Percentiles rank a stretch among this genome's conserved stretches.
Conservation (phyloP, 2,113 vertebrate species). For the Aspidoscelis tigris region DNA sequence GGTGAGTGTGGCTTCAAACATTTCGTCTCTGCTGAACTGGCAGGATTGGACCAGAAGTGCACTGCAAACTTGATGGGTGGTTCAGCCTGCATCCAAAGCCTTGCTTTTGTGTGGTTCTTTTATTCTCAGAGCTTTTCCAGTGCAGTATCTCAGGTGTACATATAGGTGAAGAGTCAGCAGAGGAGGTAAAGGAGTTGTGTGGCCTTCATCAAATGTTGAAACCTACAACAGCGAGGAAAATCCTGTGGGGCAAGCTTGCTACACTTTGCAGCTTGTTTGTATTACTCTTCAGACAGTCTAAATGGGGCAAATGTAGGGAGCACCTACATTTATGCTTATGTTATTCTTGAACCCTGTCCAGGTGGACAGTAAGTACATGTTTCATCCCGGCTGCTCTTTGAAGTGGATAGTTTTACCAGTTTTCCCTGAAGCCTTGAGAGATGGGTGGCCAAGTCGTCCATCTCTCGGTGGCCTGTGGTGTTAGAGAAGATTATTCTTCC, state of each 20-base stretch:
- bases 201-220: neutral
- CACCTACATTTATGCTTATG: neutral
- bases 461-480: neutral
- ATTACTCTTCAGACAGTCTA: neutral
- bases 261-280: neutral
- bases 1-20: neutral
- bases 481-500: neutral
- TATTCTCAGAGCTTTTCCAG: conserved; percentile 33
- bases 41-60: neutral
- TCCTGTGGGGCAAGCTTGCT: neutral
- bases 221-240: neutral
- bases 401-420: neutral
- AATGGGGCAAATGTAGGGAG: neutral
- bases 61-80: fast-evolving
- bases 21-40: neutral
- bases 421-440: neutral
- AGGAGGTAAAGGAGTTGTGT: neutral
- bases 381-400: neutral
- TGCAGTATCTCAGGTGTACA: neutral
- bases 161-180: neutral
- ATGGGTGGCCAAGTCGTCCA: neutral
- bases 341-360: neutral
- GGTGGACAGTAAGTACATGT: neutral
- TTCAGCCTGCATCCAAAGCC: neutral
- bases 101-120: conserved; percentile 48